Percentiles rank a stretch among this genome's conserved stretches.
Conservation (phyloP, 2,797 vertebrate species). For the Naso thynnoides region DNA sequence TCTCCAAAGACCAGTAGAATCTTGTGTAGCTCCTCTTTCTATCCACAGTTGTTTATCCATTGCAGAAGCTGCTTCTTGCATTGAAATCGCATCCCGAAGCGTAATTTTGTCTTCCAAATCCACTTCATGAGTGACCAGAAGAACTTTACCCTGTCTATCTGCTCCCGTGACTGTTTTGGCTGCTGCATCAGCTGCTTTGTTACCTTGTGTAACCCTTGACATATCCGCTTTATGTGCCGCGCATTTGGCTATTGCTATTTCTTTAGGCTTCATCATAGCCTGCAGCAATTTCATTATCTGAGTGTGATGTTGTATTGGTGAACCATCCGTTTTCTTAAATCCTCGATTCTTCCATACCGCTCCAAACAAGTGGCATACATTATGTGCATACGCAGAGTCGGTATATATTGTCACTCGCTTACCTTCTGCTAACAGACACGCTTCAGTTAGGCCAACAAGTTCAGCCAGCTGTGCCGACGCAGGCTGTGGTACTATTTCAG, state of each 20-base stretch:
- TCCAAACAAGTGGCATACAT: background rate
- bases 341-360: background rate
- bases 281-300: background rate
- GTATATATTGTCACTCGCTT: background rate
- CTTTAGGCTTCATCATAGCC: slow-evolving; percentile 8
- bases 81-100: no score
- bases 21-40: fast-evolving
- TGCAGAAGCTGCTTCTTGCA: no score
- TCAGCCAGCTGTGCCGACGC: background rate
- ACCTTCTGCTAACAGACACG: background rate
- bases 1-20: background rate
- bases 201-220: background rate
- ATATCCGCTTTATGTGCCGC: background rate
- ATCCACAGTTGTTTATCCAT: background rate
- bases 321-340: background rate
- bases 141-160: background rate
- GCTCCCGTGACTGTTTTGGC: background rate
- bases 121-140: no score
- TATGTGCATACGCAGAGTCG: background rate
- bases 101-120: no score
- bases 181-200: background rate
- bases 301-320: background rate
- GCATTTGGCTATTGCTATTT: slow-evolving; percentile 1
- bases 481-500: background rate
- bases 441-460: background rate